Evolutionary conservation across 2,888 invertebrate species (phyloP).

Genomic region (Micropterix aruncella): DNA sequence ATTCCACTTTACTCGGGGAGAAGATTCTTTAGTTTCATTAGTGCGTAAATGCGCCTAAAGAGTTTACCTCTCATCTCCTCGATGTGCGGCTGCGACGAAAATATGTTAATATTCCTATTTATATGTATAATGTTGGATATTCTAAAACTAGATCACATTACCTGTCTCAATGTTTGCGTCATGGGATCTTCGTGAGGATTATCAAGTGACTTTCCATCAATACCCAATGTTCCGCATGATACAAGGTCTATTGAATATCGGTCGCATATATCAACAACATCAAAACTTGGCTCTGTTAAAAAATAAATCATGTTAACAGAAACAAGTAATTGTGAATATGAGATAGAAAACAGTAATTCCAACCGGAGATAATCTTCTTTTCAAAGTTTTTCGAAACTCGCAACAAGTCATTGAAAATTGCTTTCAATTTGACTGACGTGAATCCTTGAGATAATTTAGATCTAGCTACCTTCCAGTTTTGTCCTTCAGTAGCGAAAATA

Average conservation of each 20-base stretch:
- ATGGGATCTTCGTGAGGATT: slow-evolving; percentile 6
- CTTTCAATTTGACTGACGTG: neutral
- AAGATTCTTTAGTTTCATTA: too few species aligned
- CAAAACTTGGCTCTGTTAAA: neutral
- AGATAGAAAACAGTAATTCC: neutral
- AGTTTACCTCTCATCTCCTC: too few species aligned
- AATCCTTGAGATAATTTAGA: neutral
- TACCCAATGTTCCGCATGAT: slow-evolving; percentile 15
- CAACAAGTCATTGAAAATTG: neutral
- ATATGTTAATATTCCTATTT: too few species aligned
- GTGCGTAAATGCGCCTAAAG: too few species aligned
- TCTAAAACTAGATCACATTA: too few species aligned
- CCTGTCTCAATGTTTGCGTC: slow-evolving; percentile 4
- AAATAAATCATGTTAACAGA: too few species aligned
- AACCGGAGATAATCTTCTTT: neutral
- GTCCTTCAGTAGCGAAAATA: neutral
- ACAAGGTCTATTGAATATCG: slow-evolving; percentile 13
- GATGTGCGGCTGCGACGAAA: too few species aligned
- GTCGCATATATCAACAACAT: neutral
- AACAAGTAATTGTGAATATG: neutral
- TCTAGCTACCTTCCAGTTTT: neutral
- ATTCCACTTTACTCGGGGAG: too few species aligned
- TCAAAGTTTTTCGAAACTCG: neutral
- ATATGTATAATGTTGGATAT: too few species aligned
- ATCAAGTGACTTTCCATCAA: slow-evolving; percentile 6